Conservation (phyloP, 2,888 invertebrate genomes). For the Chymomyza caudatula region DNA sequence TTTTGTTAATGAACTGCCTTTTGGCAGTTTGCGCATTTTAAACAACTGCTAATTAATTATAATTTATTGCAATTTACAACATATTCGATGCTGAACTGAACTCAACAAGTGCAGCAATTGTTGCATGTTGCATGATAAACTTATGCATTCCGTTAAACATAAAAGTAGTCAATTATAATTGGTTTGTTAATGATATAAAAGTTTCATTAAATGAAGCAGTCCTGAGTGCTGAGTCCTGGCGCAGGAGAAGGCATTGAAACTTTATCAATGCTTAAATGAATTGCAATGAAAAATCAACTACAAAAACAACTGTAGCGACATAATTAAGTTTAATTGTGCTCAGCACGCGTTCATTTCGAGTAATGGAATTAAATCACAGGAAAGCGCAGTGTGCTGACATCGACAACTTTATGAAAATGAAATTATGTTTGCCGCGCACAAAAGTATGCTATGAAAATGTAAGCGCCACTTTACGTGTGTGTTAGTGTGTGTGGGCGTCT, state of each 20-base stretch:
- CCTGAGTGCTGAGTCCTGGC: slow-evolving; percentile 9
- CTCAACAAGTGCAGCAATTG: slow-evolving; percentile 2
- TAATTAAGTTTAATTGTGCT: slow-evolving; percentile 73
- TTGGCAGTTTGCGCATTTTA: slow-evolving; percentile 25
- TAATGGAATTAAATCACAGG: slow-evolving; percentile 66
- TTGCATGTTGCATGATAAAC: slow-evolving; percentile 24
- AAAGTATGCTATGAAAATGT: slow-evolving; percentile 57
- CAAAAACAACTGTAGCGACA: slow-evolving; percentile 33
- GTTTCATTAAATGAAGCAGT: slow-evolving; percentile 40
- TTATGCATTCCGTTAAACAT: slow-evolving; percentile 23
- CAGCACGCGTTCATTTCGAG: slow-evolving; percentile 18
- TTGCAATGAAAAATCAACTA: slow-evolving; percentile 8
- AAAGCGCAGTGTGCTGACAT: slow-evolving; percentile 61
- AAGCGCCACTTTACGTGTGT: slow-evolving; percentile 13
- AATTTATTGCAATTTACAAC: slow-evolving; percentile 45
- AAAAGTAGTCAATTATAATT: slow-evolving; percentile 66
- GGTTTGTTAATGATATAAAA: not conserved
- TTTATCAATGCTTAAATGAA: slow-evolving; percentile 55
- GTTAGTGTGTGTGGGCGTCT: too few relatives aligned
- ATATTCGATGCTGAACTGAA: not conserved
- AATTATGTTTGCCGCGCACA: slow-evolving; percentile 50
- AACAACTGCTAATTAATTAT: slow-evolving; percentile 59
- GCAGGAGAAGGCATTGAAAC: slow-evolving; percentile 16
- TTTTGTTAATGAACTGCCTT: slow-evolving; percentile 39
- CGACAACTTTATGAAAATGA: slow-evolving; percentile 67